These are phyloP conservation scores for Lutjanus campechanus DNA, from an alignment of 2,797 vertebrate species.

Conservation along the genomic window DNA sequence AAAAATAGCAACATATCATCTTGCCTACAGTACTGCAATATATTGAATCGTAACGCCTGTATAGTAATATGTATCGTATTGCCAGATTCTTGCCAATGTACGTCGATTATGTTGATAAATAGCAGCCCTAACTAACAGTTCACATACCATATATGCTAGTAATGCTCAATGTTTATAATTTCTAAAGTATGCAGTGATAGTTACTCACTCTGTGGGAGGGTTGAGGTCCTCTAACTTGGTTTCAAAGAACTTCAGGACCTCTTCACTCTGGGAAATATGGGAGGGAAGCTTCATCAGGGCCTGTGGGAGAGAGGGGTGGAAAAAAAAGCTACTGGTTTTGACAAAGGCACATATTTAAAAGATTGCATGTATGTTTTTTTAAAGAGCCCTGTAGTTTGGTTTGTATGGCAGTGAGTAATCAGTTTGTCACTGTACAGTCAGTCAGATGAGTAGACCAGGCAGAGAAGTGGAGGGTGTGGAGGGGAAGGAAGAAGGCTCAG, in stretches of 20 bases:
- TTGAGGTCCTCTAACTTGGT: conserved; percentile 93
- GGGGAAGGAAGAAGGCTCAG: conserved; percentile 69
- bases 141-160: conserved; percentile 14
- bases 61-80: too few species aligned
- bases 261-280: conserved; percentile 93
- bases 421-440: conserved; percentile 42
- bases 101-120: too few species aligned
- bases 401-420: conserved; percentile 37
- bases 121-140: conserved; percentile 8
- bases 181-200: conserved; percentile 15
- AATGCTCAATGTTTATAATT: conserved; percentile 21
- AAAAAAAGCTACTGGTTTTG: conserved; percentile 12
- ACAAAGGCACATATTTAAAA: conserved; percentile 22
- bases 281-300: conserved; percentile 92
- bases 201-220: conserved; percentile 94
- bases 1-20: too few species aligned
- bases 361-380: not conserved
- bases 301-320: conserved; percentile 75
- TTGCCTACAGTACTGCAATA: too few species aligned
- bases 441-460: conserved; percentile 44
- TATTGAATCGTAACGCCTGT: too few species aligned
- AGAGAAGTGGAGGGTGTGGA: conserved; percentile 63
- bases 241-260: conserved; percentile 95
- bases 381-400: conserved; percentile 7
- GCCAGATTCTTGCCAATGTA: too few species aligned